Base-by-base conservation (phyloP, 2,113 vertebrate species). In the Sialia sialis region DNA sequence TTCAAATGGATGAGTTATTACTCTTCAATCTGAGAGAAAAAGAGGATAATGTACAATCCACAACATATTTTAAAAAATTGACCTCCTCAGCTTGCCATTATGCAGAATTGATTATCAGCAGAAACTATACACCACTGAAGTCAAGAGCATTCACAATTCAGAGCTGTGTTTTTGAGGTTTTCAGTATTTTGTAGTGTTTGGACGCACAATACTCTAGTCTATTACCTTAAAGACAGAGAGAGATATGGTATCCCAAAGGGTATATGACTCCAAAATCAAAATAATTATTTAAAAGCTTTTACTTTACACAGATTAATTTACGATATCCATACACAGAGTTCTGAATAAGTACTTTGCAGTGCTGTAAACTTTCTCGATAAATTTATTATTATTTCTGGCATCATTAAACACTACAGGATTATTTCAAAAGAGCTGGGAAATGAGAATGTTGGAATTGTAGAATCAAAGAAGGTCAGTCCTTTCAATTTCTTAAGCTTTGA, bases 21-120 rank as follows among this genome's bases (percentile, higher is more conserved):
- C 22, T 27, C 14, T 59, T 86, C 68, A 67, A 0, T 43, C 36
- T 46, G 52, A 59, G 48, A 84, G 26, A 69, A 93, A 69, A 34
- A 60, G 72, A 84, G 41, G 84, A 91, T 97, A 93, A 95, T 92
- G 79, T 93, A 93, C 85, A 89, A 91, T 94, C 89, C 93, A 83
- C 55, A 59, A 20, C 22, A 46, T 34, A 84, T 23, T 58, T 38
- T 30, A 26, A 63, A 75, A 64, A 58, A 44, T n/a, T 7, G 20
- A 46, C 36, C 64, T 86, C 17, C 32, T 93, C 58, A 29, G 22
- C 46, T 85, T 89, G 19, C 76, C 22, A 38, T 87, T 70, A 52
- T 26, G 15, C 52, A 76, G 51, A 75, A 66, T 43, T 10, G 11
- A 41, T 64, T 60, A 75, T 81, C 41, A 83, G 27, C 22, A 67